Evolutionary conservation across 2,113 vertebrate genomes (phyloP).

Genomic region (Thamnophis sirtalis): DNA sequence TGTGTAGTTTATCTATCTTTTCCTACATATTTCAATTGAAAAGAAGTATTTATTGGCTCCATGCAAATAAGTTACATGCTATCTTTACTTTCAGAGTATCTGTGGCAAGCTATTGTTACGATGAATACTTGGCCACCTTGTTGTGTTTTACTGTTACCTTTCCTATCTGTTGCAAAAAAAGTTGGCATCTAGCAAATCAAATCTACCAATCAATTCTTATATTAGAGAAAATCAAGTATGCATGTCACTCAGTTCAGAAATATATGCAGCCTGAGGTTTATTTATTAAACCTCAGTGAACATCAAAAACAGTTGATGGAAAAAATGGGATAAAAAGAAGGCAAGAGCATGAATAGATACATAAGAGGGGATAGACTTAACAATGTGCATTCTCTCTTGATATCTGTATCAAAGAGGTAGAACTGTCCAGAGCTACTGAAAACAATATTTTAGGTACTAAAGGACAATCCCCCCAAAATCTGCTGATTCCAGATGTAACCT

Average conservation of each 20-base stretch:
- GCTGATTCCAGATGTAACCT: background rate
- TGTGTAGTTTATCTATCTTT: background rate
- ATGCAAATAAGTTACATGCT: background rate
- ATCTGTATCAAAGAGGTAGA: background rate
- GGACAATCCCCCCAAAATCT: background rate
- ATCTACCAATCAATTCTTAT: background rate
- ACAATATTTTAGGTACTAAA: background rate
- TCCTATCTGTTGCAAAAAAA: background rate
- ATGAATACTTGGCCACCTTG: background rate
- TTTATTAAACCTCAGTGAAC: background rate
- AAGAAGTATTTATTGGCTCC: background rate
- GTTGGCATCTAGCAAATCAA: background rate
- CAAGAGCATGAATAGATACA: background rate
- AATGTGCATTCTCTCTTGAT: background rate
- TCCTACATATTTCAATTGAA: background rate
- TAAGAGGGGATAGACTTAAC: background rate
- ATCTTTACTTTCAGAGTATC: background rate
- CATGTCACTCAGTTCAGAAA: background rate
- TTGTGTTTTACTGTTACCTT: background rate
- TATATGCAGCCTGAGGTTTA: background rate
- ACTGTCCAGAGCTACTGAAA: background rate
- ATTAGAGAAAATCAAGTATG: background rate
- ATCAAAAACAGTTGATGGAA: background rate
- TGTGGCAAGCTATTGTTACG: background rate
- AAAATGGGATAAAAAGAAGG: background rate